Evolutionary conservation across 2,888 invertebrate species (phyloP).

Genomic region (Diaphora mendica): DNA sequence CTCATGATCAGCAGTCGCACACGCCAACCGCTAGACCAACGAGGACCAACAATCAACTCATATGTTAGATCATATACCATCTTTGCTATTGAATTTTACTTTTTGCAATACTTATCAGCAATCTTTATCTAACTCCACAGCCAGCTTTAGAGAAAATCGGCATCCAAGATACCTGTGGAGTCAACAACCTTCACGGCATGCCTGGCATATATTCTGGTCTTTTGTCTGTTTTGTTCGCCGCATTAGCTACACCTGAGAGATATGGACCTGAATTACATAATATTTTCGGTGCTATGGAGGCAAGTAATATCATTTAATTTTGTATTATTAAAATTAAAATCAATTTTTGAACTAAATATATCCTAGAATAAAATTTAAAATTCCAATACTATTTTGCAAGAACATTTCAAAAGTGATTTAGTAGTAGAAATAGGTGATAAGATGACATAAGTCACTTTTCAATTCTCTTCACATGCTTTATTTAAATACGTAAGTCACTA

Average conservation of each 20-base stretch:
- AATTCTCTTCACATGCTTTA: not conserved
- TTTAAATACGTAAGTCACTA: not conserved
- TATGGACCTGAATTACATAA: slow-evolving; percentile 86
- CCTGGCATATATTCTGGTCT: slow-evolving; percentile 95
- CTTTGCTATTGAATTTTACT: not conserved
- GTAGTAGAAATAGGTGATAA: not conserved
- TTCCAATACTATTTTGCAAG: not conserved
- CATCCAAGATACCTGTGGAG: slow-evolving; percentile 96
- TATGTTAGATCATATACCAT: not conserved
- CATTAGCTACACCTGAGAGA: slow-evolving; percentile 87
- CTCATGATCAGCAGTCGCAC: no score
- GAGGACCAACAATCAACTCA: no score
- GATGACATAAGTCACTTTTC: not conserved
- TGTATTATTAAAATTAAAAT: not conserved
- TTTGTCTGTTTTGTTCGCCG: slow-evolving; percentile 91
- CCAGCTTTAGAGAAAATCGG: slow-evolving; percentile 87
- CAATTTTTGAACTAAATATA: not conserved
- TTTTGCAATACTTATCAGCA: not conserved
- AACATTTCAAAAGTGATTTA: slow-evolving; percentile 1
- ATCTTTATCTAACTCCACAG: slow-evolving; percentile 67
- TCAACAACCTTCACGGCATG: slow-evolving; percentile 98
- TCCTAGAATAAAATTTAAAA: not conserved
- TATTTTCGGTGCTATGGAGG: slow-evolving; percentile 67
- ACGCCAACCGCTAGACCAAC: no score
- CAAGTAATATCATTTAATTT: slow-evolving; percentile 27